Conservation (phyloP, 2,888 invertebrate genomes). For the Pandemis cinnamomeana region DNA sequence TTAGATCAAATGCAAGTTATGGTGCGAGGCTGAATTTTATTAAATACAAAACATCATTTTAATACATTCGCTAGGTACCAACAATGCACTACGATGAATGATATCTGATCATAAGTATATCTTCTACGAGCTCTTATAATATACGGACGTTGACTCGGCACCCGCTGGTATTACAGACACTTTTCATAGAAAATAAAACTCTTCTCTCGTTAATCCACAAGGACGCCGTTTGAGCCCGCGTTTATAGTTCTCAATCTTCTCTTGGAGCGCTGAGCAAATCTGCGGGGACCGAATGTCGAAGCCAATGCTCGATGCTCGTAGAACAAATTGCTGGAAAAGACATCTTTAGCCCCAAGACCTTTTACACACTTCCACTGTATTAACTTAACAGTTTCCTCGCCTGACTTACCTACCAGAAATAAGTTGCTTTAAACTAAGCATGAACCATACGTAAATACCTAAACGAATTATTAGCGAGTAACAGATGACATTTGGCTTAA, state of each 20-base stretch:
- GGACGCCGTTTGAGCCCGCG: conserved; percentile 51
- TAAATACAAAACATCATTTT: too few relatives aligned
- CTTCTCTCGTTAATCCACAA: conserved; percentile 51
- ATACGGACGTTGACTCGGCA: not conserved
- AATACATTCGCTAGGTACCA: not conserved
- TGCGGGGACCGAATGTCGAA: conserved; percentile 48
- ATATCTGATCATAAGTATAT: not conserved
- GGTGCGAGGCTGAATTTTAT: too few relatives aligned
- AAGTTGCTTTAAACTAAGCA: not conserved
- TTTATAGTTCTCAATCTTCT: conserved; percentile 68
- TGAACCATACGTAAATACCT: not conserved
- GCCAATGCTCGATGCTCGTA: conserved; percentile 32
- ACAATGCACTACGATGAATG: not conserved
- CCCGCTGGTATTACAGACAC: conserved; percentile 38
- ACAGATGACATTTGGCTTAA: not conserved
- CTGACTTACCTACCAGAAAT: not conserved
- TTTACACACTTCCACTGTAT: conserved; percentile 14
- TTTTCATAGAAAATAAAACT: conserved; percentile 48
- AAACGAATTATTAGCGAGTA: not conserved
- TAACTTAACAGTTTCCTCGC: not conserved
- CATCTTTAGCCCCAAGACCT: conserved; percentile 27
- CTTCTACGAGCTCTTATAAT: conserved; percentile 20
- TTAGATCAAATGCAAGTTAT: not conserved
- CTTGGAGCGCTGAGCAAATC: conserved; percentile 57
- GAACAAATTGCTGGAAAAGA: conserved; percentile 41